Base-by-base conservation (phyloP, 2,113 vertebrate species). In the Periophthalmodon schlosseri region DNA sequence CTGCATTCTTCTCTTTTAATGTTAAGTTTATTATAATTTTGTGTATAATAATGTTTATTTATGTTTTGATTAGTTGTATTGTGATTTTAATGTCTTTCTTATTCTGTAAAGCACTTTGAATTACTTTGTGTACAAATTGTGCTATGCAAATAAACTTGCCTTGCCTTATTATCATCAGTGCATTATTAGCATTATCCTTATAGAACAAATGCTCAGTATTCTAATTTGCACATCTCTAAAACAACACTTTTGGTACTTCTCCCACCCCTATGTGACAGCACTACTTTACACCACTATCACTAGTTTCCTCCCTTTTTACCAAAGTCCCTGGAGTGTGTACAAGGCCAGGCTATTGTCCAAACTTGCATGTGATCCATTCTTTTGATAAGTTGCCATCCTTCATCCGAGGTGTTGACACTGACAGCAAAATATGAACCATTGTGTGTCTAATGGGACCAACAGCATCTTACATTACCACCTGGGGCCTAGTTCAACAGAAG, bases 401-500 rank as follows among this genome's bases (percentile, higher is more conserved):
- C 88, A 89, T 82, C 54, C 54, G 74, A 82, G 50, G 1, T 54
- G 77, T 73, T 84, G 82, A 89, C 82, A 85, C 68, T 54, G 14
- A 69, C 69, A 61, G 87, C 80, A 81, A 82, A 63, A 85, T 83
- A 50, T 58, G 63, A 47, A 73, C 68, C 79, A 78, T 86, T 89
- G 86, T 84, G 84, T 52, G 58, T 82, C 75, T 75, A 67, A 64
- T 60, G 44, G 78, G 87, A 81, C 73, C 11, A 73, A 69, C 78
- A 79, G 73, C 87, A 93, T 80, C 80, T 84, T 91, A 93, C 92
- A 89, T 71, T 64, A 72, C 79, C 75, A 88, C 91, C 92, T 79
- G 72, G 72, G 72, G 90, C 83, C 74, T 69, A 74, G 83, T 85
- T 82, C 83, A 86, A 85, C 54, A 65, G 78, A 72, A 76, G 70